Conservation (phyloP, 1,140 invertebrate genomes). For the Armadillidium nasatum region DNA sequence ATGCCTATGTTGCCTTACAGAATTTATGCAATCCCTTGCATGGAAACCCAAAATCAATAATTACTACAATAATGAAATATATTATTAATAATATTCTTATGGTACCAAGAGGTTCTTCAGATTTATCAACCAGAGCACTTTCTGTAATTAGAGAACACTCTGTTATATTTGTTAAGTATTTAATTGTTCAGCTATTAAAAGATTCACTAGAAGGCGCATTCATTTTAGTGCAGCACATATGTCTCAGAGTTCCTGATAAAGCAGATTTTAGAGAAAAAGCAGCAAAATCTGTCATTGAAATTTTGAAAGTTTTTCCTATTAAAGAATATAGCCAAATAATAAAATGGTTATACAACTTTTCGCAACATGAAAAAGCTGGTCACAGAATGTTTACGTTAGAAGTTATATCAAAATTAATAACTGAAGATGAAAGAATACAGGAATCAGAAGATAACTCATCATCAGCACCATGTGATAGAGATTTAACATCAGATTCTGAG, state of each 20-base stretch:
- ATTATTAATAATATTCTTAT: slow-evolving; percentile 54
- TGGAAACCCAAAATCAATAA: slow-evolving; percentile 51
- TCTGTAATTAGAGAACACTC: slow-evolving; percentile 53
- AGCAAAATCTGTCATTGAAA: slow-evolving; percentile 52
- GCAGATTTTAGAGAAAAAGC: slow-evolving; percentile 57
- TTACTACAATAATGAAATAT: slow-evolving; percentile 53
- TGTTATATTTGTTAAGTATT: slow-evolving; percentile 54
- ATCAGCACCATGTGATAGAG: not conserved
- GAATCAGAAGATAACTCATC: slow-evolving; percentile 25
- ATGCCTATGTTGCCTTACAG: slow-evolving; percentile 53
- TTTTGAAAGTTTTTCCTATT: slow-evolving; percentile 48
- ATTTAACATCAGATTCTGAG: no score
- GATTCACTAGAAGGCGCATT: slow-evolving; percentile 49
- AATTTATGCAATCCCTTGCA: slow-evolving; percentile 53
- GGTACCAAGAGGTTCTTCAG: slow-evolving; percentile 48
- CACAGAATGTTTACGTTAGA: slow-evolving; percentile 58
- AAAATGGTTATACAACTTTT: slow-evolving; percentile 54
- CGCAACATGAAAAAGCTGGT: slow-evolving; percentile 53
- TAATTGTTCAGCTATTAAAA: slow-evolving; percentile 50
- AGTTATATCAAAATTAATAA: slow-evolving; percentile 54
- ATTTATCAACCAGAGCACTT: slow-evolving; percentile 50
- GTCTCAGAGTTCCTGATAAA: slow-evolving; percentile 57
- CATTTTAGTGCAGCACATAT: slow-evolving; percentile 58
- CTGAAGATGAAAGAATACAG: slow-evolving; percentile 45
- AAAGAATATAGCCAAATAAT: slow-evolving; percentile 48